Evolutionary conservation across 2,797 vertebrate genomes (phyloP).

Genomic region (Manis javanica): DNA sequence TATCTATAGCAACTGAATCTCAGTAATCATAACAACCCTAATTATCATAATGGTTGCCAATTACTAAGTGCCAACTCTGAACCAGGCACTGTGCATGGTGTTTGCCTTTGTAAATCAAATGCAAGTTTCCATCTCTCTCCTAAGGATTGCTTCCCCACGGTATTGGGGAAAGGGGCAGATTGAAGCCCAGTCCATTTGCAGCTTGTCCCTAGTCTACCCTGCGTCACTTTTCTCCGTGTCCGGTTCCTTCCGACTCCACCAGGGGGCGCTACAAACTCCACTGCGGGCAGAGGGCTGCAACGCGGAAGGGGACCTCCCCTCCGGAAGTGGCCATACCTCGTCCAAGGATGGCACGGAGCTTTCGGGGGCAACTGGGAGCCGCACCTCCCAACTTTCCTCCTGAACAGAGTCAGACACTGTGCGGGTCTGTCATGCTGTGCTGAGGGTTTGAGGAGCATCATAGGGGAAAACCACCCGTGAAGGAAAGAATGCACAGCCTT

Average conservation of each 20-base stretch:
- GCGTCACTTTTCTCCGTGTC: not conserved
- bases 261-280: not conserved
- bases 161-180: not conserved
- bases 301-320: not conserved
- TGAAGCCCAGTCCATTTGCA: not conserved
- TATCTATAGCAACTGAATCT: slow-evolving; percentile 63
- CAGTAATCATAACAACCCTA: slow-evolving; percentile 64
- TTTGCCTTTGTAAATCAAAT: slow-evolving; percentile 61
- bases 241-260: not conserved
- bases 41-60: slow-evolving; percentile 70
- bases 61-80: slow-evolving; percentile 67
- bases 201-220: not conserved
- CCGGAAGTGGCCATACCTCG: not conserved
- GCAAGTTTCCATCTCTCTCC: slow-evolving; percentile 66
- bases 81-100: slow-evolving; percentile 68
- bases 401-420: not conserved
- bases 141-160: not conserved
- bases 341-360: not conserved
- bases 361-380: not conserved
- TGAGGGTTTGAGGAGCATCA: not conserved
- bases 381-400: slow-evolving; percentile 5
- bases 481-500: not conserved
- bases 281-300: not conserved
- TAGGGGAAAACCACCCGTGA: not conserved
- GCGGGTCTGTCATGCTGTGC: not conserved